phyloP scores from a whole-genome alignment of 2,888 invertebrate species.

The Zaprionus obscuricornis region DNA sequence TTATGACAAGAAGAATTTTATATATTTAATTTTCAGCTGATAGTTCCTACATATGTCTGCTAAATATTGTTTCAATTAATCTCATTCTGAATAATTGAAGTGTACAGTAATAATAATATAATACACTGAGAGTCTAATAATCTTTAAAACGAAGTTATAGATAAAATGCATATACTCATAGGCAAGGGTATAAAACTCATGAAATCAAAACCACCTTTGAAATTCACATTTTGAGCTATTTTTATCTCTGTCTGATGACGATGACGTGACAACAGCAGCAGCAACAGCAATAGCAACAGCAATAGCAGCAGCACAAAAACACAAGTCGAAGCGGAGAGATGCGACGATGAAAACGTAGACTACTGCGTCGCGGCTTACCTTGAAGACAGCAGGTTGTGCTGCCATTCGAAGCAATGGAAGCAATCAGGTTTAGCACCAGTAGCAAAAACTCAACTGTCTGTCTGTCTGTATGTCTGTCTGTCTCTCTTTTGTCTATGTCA shows the following conservation, averaged over 20 bases:
- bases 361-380: slow-evolving; percentile 69
- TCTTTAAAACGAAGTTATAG: no score
- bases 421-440: slow-evolving; percentile 53
- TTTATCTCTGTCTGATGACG: slow-evolving; percentile 49
- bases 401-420: slow-evolving; percentile 22
- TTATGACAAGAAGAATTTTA: no score
- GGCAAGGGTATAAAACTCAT: no score
- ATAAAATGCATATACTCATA: no score
- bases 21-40: no score
- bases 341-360: slow-evolving; percentile 63
- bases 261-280: slow-evolving; percentile 24
- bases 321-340: slow-evolving; percentile 13
- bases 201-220: slow-evolving; percentile 32
- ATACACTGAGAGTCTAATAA: no score
- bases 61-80: no score
- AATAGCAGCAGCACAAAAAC: slow-evolving; percentile 1
- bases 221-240: slow-evolving; percentile 51
- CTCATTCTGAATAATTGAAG: no score
- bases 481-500: not conserved
- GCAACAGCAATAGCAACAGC: no score
- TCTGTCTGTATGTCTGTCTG: slow-evolving; percentile 17
- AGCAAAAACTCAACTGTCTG: slow-evolving; percentile 52
- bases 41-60: no score
- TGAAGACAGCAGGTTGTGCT: slow-evolving; percentile 44
- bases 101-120: no score